phyloP scores from a whole-genome alignment of 2,888 invertebrate species.

The Tolmerus cingulatus region DNA sequence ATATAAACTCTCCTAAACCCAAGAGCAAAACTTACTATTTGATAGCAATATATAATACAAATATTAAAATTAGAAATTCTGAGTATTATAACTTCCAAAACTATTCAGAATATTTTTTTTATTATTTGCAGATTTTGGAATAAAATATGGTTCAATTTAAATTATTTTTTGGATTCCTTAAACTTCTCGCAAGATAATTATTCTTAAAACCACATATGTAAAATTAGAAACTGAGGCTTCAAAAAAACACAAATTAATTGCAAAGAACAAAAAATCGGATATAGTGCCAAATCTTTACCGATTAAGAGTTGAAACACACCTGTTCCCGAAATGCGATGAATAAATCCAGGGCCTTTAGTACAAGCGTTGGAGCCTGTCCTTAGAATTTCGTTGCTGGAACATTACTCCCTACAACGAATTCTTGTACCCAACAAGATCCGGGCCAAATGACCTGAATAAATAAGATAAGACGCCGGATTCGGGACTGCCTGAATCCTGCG shows the following conservation, averaged over 20 bases:
- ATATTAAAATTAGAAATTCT: too few relatives aligned
- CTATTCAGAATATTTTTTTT: too few relatives aligned
- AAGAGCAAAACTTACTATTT: too few relatives aligned
- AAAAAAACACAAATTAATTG: neutral
- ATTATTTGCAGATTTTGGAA: too few relatives aligned
- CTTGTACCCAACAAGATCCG: conserved; percentile 42
- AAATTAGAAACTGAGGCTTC: neutral
- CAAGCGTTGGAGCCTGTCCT: neutral
- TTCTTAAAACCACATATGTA: neutral
- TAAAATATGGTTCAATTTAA: too few relatives aligned
- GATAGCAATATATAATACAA: too few relatives aligned
- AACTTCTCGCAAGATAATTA: too few relatives aligned
- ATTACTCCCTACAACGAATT: conserved; percentile 1
- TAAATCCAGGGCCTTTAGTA: conserved; percentile 2
- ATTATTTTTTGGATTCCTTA: too few relatives aligned
- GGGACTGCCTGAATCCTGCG: neutral
- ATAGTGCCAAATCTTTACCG: neutral
- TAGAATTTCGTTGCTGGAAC: neutral
- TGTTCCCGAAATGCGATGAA: neutral
- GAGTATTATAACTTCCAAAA: too few relatives aligned
- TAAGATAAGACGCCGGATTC: conserved; percentile 46
- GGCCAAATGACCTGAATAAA: conserved; percentile 48
- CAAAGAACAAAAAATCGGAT: neutral
- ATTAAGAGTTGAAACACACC: conserved; percentile 7
- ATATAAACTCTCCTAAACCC: too few relatives aligned